These are phyloP conservation scores for Sylvicola fuscatus DNA, from an alignment of 2,888 invertebrate species.

Conservation along the genomic window DNA sequence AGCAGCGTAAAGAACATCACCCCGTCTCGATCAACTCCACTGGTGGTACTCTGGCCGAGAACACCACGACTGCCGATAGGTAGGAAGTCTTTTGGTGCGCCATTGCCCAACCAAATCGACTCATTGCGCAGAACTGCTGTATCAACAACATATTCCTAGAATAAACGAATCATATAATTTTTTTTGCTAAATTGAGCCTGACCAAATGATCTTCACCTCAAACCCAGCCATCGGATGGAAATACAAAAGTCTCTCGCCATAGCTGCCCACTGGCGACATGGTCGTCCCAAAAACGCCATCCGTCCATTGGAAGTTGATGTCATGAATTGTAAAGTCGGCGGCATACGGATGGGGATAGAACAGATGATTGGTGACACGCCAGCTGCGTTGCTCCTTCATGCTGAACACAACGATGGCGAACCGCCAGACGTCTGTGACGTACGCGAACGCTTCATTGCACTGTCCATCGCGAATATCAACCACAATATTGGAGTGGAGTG, in stretches of 20 bases:
- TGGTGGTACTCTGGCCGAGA: conserved; percentile 50
- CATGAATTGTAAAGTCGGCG: conserved; percentile 51
- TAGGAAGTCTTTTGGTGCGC: conserved; percentile 15
- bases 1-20: conserved; percentile 65
- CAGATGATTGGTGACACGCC: conserved; percentile 21
- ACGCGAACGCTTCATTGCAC: conserved; percentile 31
- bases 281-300: conserved; percentile 63
- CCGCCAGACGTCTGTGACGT: conserved; percentile 43
- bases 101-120: conserved; percentile 22
- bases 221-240: conserved; percentile 70
- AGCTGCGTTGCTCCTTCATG: conserved; percentile 17
- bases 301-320: conserved; percentile 59
- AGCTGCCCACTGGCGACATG: conserved; percentile 33
- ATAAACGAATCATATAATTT: neutral
- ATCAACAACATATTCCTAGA: conserved; percentile 45
- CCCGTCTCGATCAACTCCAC: conserved; percentile 46
- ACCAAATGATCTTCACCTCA: conserved; percentile 18
- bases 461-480: conserved; percentile 34
- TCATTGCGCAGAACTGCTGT: conserved; percentile 43
- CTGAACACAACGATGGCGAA: conserved; percentile 27
- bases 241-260: conserved; percentile 40
- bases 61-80: conserved; percentile 30
- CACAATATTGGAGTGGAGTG: conserved; percentile 32
- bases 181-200: neutral
- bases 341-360: conserved; percentile 27